Conservation (phyloP, 2,113 vertebrate genomes). For the Lipophrys pholis region DNA sequence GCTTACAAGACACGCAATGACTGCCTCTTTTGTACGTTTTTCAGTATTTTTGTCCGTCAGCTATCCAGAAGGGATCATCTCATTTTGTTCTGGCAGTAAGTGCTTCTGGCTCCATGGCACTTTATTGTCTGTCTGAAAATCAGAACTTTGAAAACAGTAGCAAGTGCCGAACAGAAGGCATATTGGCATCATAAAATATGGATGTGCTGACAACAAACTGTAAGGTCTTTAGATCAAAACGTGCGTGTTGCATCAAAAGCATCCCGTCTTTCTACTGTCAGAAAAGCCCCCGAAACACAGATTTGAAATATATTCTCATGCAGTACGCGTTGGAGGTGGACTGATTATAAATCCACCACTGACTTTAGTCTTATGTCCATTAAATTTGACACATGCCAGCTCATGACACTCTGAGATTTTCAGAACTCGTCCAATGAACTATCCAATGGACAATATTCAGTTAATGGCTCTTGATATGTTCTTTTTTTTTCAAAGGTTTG, state of each 20-base stretch:
- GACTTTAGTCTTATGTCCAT: too few species aligned
- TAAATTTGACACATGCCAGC: too few species aligned
- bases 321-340: not conserved
- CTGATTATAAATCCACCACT: too few species aligned
- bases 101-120: slow-evolving; percentile 24
- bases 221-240: slow-evolving; percentile 43
- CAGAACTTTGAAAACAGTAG: slow-evolving; percentile 39
- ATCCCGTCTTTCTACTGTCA: slow-evolving; percentile 11
- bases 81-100: slow-evolving; percentile 38
- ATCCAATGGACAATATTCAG: too few species aligned
- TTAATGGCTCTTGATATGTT: too few species aligned
- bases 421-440: too few species aligned
- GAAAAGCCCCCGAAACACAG: slow-evolving; percentile 11
- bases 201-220: slow-evolving; percentile 50
- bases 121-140: slow-evolving; percentile 43
- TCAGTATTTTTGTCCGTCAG: slow-evolving; percentile 40
- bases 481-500: too few species aligned
- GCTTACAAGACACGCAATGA: slow-evolving; percentile 6
- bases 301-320: slow-evolving; percentile 27
- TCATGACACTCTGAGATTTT: too few species aligned
- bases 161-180: slow-evolving; percentile 40
- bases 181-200: slow-evolving; percentile 54
- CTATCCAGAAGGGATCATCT: slow-evolving; percentile 31
- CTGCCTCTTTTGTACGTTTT: slow-evolving; percentile 16
- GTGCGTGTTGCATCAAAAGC: slow-evolving; percentile 25